phyloP scores from a whole-genome alignment of 2,888 invertebrate genomes.

The Oligia latruncula region DNA sequence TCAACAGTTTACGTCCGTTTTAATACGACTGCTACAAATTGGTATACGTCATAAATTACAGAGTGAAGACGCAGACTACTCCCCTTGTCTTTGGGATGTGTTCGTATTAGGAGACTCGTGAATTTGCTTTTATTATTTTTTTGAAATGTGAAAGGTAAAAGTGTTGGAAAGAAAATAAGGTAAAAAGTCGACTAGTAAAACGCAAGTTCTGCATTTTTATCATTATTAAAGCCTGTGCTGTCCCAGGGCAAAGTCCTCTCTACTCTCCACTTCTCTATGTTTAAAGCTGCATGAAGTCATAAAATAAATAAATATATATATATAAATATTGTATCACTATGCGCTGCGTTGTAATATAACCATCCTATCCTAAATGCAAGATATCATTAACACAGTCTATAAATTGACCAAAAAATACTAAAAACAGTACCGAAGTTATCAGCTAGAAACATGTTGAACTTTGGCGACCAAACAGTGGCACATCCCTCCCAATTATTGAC shows the following conservation, averaged over 20 bases:
- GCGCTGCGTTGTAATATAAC: too few relatives aligned
- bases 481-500: conserved; percentile 87
- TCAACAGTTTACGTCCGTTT: conserved; percentile 87
- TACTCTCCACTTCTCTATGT: neutral
- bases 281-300: neutral
- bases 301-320: neutral
- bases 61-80: conserved; percentile 79
- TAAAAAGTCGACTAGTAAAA: neutral
- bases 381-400: neutral
- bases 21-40: conserved; percentile 88
- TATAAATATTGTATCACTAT: neutral
- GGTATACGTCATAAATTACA: conserved; percentile 87
- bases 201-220: neutral
- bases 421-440: conserved; percentile 24
- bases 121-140: neutral
- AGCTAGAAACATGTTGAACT: conserved; percentile 60
- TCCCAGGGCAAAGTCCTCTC: neutral
- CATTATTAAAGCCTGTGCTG: neutral
- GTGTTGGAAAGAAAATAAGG: neutral
- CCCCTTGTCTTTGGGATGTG: conserved; percentile 54
- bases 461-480: conserved; percentile 69
- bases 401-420: conserved; percentile 1
- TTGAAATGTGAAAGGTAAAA: neutral
- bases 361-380: neutral
- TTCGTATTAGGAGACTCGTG: conserved; percentile 47